These are phyloP conservation scores for Aricia agestis DNA, from an alignment of 1,140 invertebrate species.

Conservation along the genomic window DNA sequence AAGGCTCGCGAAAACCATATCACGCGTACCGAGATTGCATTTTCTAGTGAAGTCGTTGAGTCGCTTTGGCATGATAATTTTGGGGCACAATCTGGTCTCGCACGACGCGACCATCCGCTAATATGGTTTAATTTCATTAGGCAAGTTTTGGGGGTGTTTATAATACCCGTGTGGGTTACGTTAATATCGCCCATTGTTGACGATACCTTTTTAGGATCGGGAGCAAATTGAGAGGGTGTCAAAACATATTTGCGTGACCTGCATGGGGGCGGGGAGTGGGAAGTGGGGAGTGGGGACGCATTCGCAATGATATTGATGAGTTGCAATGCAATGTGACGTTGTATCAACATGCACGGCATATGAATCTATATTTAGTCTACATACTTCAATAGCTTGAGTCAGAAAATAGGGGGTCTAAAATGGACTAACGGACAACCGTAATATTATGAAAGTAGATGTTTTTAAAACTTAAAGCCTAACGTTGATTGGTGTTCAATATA, in stretches of 20 bases:
- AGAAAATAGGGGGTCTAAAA: too few relatives aligned
- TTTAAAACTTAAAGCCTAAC: too few relatives aligned
- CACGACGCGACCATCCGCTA: conserved; percentile 8
- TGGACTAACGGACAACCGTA: too few relatives aligned
- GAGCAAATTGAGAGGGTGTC: conserved; percentile 16
- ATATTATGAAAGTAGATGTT: too few relatives aligned
- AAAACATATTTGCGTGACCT: conserved; percentile 17
- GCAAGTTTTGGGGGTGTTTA: conserved; percentile 25
- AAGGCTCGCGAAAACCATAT: too few relatives aligned
- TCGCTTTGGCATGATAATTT: conserved; percentile 53
- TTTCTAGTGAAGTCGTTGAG: conserved; percentile 67
- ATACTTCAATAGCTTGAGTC: too few relatives aligned
- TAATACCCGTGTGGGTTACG: conserved; percentile 6
- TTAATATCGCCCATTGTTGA: not conserved
- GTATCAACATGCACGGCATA: not conserved
- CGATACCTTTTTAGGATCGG: not conserved
- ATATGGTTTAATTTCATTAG: conserved; percentile 7
- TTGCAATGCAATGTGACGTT: not conserved
- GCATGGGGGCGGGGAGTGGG: not conserved
- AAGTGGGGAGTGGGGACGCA: not conserved
- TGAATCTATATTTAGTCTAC: not conserved
- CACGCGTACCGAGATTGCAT: too few relatives aligned
- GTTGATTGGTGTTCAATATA: too few relatives aligned
- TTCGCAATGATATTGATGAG: not conserved
- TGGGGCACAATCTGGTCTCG: conserved; percentile 26